These are phyloP conservation scores for Gymnothorax reevesii DNA, from an alignment of 2,797 vertebrate species.

Conservation along the genomic window DNA sequence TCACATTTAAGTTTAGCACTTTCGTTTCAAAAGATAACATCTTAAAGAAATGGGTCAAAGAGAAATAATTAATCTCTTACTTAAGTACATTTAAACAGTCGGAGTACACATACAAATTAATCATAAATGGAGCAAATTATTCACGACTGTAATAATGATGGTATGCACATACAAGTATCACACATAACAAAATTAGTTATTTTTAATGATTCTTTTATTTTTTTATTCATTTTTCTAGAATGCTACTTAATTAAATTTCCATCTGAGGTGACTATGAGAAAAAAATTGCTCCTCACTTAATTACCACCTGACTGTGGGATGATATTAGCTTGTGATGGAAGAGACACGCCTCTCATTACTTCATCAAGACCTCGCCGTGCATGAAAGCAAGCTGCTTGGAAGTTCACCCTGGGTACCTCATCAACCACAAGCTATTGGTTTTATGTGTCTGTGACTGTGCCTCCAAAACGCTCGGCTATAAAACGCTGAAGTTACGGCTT, in stretches of 20 bases:
- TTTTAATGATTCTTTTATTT: not conserved
- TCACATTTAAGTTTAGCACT: no score
- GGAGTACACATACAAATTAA: no score
- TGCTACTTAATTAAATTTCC: not conserved
- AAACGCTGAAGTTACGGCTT: not conserved
- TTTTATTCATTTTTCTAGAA: not conserved
- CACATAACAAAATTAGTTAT: no score
- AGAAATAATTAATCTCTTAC: no score
- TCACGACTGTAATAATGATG: no score
- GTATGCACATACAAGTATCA: no score
- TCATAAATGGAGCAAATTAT: no score
- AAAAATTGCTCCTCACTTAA: not conserved
- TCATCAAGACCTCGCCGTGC: not conserved
- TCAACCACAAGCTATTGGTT: conserved; percentile 1
- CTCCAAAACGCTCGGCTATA: not conserved
- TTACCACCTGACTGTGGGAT: not conserved
- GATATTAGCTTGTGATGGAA: not conserved
- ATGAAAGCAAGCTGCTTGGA: not conserved
- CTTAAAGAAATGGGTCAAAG: no score
- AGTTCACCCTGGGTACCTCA: not conserved
- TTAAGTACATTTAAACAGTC: no score
- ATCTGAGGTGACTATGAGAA: not conserved
- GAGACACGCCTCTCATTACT: conserved; percentile 1
- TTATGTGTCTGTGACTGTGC: not conserved
- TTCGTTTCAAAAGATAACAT: no score